Conservation (phyloP, 2,113 vertebrate species). For the Apodemus sylvaticus region DNA sequence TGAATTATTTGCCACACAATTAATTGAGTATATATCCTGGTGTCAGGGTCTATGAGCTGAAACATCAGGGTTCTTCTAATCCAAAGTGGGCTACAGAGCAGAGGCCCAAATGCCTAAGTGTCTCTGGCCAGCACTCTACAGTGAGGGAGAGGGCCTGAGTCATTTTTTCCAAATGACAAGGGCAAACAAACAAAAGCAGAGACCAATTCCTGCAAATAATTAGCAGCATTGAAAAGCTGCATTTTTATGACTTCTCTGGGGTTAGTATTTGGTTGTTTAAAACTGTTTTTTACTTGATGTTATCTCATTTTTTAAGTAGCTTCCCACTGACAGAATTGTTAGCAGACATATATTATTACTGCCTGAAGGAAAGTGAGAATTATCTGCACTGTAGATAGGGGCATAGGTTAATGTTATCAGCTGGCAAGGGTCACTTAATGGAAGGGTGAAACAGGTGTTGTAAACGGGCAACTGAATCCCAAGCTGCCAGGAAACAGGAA, state of each 20-base stretch:
- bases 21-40: neutral
- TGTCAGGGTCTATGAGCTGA: constrained; percentile 17
- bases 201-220: neutral
- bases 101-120: neutral
- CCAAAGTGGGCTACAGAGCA: neutral
- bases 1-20: neutral
- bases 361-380: neutral
- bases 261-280: constrained; percentile 4
- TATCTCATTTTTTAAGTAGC: neutral
- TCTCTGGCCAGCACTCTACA: neutral
- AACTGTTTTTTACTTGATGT: constrained; percentile 5
- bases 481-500: neutral
- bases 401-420: neutral
- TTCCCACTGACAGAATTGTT: neutral
- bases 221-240: neutral
- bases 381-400: neutral
- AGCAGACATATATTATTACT: neutral
- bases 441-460: neutral
- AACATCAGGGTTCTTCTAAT: neutral
- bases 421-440: neutral
- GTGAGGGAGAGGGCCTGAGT: neutral
- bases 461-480: neutral
- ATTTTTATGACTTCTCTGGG: constrained; percentile 1
- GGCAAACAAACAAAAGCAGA: neutral
- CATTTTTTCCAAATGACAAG: neutral